Evolutionary conservation across 2,888 invertebrate genomes (phyloP).

Genomic region (Brachynemurus nebulosus): DNA sequence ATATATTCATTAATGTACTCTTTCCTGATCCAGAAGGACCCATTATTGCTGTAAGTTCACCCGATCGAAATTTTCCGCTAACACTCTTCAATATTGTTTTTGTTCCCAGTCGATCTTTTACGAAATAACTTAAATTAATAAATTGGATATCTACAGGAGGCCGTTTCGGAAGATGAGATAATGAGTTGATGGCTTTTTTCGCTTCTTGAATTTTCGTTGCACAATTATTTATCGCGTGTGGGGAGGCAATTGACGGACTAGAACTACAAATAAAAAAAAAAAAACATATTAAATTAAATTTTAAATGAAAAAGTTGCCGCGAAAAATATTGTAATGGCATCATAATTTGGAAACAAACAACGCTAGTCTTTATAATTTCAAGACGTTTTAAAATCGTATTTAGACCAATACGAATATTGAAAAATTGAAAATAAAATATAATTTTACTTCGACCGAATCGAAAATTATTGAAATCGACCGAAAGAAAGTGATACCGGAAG

Average conservation of each 20-base stretch:
- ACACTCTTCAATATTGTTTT: slow-evolving; percentile 80
- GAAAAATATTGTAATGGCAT: too few species aligned
- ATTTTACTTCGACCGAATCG: too few species aligned
- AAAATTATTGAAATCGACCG: too few species aligned
- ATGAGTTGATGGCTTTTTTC: slow-evolving; percentile 42
- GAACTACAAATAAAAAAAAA: not conserved
- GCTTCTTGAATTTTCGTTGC: not conserved
- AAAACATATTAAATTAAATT: too few species aligned
- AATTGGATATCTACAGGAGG: slow-evolving; percentile 87
- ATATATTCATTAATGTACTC: slow-evolving; percentile 76
- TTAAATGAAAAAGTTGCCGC: too few species aligned
- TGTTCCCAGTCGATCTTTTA: slow-evolving; percentile 63
- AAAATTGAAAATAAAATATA: too few species aligned
- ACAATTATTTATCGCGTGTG: slow-evolving; percentile 7
- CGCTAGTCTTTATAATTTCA: too few species aligned
- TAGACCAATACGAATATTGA: too few species aligned
- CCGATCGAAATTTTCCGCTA: slow-evolving; percentile 75
- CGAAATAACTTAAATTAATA: slow-evolving; percentile 73
- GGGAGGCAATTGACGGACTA: not conserved
- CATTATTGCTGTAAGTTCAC: slow-evolving; percentile 93
- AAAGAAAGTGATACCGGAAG: too few species aligned
- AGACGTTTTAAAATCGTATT: too few species aligned
- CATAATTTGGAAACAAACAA: too few species aligned
- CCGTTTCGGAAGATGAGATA: slow-evolving; percentile 71
- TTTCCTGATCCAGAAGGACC: slow-evolving; percentile 78